Conservation (phyloP, 1,140 invertebrate species). For the Adelges cooleyi region DNA sequence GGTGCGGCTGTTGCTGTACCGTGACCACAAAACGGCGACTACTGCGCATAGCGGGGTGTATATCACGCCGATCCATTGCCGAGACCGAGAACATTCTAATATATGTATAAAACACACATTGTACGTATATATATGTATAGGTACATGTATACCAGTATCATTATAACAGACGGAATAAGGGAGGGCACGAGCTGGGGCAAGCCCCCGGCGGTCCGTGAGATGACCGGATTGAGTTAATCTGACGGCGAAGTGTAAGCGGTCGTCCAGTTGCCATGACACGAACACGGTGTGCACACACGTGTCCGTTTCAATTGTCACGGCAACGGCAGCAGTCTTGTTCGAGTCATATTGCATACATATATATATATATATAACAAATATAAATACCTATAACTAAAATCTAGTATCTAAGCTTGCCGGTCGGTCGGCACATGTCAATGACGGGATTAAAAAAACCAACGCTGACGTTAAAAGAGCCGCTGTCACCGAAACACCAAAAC, state of each 20-base stretch:
- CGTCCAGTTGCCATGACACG: background rate
- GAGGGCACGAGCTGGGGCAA: background rate
- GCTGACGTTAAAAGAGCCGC: no score
- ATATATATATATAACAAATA: no score
- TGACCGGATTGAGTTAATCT: conserved; percentile 11
- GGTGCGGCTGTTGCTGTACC: no score
- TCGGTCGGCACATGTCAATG: background rate
- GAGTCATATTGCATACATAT: background rate
- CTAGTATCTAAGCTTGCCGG: background rate
- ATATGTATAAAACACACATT: background rate
- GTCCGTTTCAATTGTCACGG: background rate
- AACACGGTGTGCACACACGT: background rate
- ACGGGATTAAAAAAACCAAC: background rate
- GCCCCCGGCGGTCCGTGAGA: background rate
- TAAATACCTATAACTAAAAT: background rate
- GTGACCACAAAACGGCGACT: no score
- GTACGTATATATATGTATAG: background rate
- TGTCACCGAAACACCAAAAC: no score
- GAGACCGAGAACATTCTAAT: background rate
- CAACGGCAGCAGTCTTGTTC: background rate
- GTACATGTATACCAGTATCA: background rate
- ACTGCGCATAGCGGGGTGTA: no score
- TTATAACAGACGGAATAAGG: background rate
- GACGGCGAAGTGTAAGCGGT: background rate
- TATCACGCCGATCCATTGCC: no score